Conservation (phyloP, 2,888 invertebrate genomes). For the Dryomyza anilis region DNA sequence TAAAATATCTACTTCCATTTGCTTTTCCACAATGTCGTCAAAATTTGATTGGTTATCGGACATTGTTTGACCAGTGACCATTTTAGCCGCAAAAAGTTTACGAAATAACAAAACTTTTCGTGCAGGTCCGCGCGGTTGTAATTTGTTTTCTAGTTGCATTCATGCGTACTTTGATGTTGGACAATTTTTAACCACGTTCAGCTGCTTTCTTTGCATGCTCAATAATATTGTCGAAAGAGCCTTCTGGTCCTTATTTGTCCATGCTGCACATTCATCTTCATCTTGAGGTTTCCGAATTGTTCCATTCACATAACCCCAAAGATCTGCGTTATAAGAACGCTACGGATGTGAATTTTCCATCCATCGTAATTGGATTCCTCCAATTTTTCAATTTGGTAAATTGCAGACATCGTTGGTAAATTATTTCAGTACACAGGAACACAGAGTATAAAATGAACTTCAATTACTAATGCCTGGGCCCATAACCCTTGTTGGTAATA, state of each 20-base stretch:
- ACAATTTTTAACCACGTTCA: constrained; percentile 27
- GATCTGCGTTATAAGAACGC: background rate
- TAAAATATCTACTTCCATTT: constrained; percentile 7
- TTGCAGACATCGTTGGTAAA: background rate
- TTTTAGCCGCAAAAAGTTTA: constrained; percentile 19
- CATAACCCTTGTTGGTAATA: no score
- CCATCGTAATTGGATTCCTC: background rate
- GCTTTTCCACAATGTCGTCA: constrained; percentile 20
- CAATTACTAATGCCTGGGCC: background rate
- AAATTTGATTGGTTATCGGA: constrained; percentile 28
- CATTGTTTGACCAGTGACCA: constrained; percentile 22
- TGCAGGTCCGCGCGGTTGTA: constrained; percentile 27
- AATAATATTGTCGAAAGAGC: constrained; percentile 30
- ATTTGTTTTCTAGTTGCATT: constrained; percentile 26
- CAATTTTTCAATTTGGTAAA: constrained; percentile 3
- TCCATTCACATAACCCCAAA: constrained; percentile 2
- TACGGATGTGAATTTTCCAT: background rate
- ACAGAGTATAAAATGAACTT: background rate
- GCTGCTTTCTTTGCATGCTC: constrained; percentile 28
- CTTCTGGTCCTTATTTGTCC: constrained; percentile 29
- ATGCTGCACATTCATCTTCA: background rate
- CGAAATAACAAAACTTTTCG: constrained; percentile 29
- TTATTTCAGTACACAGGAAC: background rate
- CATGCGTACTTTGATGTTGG: constrained; percentile 24
- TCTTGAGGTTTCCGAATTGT: background rate